Percentiles rank a stretch among this genome's conserved stretches.
phyloP scores from a whole-genome alignment of 1,140 invertebrate species.

The Saccostrea cuccullata region DNA sequence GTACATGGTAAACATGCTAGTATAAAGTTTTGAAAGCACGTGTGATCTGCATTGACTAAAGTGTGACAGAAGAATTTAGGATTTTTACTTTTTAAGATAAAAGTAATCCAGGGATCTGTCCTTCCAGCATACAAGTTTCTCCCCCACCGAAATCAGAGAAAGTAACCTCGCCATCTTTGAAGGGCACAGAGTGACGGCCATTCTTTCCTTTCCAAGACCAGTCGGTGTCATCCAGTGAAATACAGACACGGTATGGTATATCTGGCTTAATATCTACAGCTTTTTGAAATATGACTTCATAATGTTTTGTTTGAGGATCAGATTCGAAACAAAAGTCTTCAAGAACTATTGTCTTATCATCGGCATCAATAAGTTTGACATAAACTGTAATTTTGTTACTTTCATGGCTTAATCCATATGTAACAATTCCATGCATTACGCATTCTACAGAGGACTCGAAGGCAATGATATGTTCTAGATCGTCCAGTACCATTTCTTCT shows the following conservation, averaged over 20 bases:
- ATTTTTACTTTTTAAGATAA: neutral
- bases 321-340: neutral
- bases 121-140: neutral
- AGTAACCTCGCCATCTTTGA: neutral
- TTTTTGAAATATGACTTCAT: constrained; percentile 13
- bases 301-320: neutral
- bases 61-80: neutral
- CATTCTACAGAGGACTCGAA: neutral
- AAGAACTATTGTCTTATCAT: neutral
- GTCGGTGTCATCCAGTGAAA: neutral
- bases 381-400: neutral
- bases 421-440: constrained; percentile 22
- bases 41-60: neutral
- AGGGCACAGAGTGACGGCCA: neutral
- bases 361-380: neutral
- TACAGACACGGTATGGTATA: neutral
- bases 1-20: too few species aligned
- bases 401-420: constrained; percentile 18
- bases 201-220: constrained; percentile 4
- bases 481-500: constrained; percentile 27
- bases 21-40: too few species aligned
- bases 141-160: neutral
- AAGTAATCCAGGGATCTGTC: constrained; percentile 35
- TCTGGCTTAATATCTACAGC: neutral
- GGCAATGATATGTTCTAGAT: neutral